Evolutionary conservation across 2,888 invertebrate genomes (phyloP).

Genomic region (Anthophora plumipes): DNA sequence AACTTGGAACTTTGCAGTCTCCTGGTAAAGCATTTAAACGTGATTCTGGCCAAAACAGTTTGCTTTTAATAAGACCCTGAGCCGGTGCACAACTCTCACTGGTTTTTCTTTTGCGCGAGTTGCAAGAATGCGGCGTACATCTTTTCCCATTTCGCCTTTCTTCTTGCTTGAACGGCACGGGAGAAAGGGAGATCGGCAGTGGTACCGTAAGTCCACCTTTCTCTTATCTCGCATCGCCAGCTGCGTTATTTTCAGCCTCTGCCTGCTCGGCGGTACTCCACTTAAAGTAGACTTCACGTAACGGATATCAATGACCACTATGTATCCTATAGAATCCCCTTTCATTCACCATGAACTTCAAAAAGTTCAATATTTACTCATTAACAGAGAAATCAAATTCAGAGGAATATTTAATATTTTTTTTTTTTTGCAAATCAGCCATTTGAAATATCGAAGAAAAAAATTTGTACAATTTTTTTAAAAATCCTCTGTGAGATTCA

Average conservation of each 20-base stretch:
- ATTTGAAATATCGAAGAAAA: too few species aligned
- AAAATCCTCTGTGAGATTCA: too few species aligned
- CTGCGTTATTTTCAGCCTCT: constrained; percentile 61
- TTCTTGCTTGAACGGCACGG: constrained; percentile 57
- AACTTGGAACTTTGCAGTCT: background rate
- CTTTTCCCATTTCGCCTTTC: constrained; percentile 70
- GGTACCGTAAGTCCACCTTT: constrained; percentile 74
- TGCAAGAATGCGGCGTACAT: constrained; percentile 68
- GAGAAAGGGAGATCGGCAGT: constrained; percentile 68
- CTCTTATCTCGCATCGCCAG: constrained; percentile 67
- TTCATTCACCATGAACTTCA: background rate
- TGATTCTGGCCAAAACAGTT: background rate
- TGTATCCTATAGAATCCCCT: background rate
- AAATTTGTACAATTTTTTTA: too few species aligned
- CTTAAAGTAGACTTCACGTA: constrained; percentile 30
- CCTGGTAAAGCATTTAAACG: background rate
- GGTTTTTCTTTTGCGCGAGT: constrained; percentile 68
- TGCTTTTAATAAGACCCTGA: constrained; percentile 25
- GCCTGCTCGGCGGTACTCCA: constrained; percentile 27
- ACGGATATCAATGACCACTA: background rate
- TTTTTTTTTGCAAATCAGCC: background rate
- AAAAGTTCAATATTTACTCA: too few species aligned
- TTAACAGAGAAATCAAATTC: background rate
- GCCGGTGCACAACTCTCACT: constrained; percentile 67
- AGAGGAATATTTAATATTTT: background rate